Conservation (phyloP, 2,888 invertebrate genomes). For the Diachrysia chrysitis region DNA sequence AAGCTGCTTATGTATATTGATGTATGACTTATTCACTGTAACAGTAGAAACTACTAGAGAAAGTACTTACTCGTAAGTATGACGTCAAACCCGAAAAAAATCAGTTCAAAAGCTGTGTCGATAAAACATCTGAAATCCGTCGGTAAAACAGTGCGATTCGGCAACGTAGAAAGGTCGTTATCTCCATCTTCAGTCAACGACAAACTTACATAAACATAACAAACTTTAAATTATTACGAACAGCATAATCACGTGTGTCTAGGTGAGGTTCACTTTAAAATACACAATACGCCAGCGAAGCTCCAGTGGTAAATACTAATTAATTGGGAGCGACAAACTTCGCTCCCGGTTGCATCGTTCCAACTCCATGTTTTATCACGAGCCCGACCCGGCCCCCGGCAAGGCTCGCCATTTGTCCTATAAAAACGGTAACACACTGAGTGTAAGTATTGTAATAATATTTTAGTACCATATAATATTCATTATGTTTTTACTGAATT, state of each 20-base stretch:
- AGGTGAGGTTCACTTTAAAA: constrained; percentile 35
- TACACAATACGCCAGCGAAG: constrained; percentile 37
- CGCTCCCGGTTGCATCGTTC: constrained; percentile 62
- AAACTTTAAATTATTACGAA: constrained; percentile 9
- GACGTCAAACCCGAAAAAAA: too few species aligned
- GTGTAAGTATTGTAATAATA: constrained; percentile 3
- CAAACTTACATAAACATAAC: neutral
- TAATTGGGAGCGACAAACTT: constrained; percentile 66
- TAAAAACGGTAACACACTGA: constrained; percentile 21
- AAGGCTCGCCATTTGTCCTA: constrained; percentile 48
- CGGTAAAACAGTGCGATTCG: too few species aligned
- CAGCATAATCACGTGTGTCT: constrained; percentile 15
- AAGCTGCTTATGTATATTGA: too few species aligned
- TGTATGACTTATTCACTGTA: too few species aligned
- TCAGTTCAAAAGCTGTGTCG: too few species aligned
- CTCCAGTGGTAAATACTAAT: constrained; percentile 66
- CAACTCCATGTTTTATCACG: constrained; percentile 58
- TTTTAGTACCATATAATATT: constrained; percentile 14
- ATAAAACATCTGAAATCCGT: too few species aligned
- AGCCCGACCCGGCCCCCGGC: constrained; percentile 47
- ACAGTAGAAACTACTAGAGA: too few species aligned
- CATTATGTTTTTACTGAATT: neutral
- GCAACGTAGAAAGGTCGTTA: too few species aligned
- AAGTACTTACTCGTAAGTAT: too few species aligned
- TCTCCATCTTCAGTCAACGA: neutral